Evolutionary conservation across 1,140 invertebrate species (phyloP).

Genomic region (Watersipora subatra): DNA sequence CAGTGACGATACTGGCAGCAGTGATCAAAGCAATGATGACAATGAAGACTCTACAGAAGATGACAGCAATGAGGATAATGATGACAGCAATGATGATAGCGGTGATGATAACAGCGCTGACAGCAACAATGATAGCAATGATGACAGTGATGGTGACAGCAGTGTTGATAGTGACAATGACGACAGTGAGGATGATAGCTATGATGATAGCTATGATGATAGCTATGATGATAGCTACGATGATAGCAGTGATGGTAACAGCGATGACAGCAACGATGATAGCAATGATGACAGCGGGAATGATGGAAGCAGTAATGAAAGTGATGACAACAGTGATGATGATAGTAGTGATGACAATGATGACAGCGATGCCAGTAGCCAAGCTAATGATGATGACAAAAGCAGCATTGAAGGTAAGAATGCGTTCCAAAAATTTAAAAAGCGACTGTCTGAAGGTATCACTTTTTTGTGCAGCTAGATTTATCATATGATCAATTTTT

Average conservation of each 20-base stretch:
- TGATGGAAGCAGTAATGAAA: background rate
- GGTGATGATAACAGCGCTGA: background rate
- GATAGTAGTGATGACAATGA: no score
- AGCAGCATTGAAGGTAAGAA: background rate
- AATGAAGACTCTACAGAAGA: background rate
- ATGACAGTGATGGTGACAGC: conserved; percentile 3
- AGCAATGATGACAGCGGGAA: background rate
- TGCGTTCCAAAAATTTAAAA: no score
- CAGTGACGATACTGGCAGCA: background rate
- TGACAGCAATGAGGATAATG: background rate
- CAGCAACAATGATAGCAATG: background rate
- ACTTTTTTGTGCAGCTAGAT: no score
- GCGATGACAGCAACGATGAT: background rate
- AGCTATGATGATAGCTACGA: background rate
- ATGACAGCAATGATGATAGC: background rate
- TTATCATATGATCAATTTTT: no score
- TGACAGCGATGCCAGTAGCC: background rate
- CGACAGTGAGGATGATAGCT: no score
- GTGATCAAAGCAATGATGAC: no score
- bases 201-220: background rate
- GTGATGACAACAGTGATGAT: background rate
- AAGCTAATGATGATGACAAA: no score
- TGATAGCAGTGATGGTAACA: background rate
- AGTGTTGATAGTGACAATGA: background rate
- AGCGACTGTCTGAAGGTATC: no score